Conservation (phyloP, 2,888 invertebrate species). For the Acleris laterana region DNA sequence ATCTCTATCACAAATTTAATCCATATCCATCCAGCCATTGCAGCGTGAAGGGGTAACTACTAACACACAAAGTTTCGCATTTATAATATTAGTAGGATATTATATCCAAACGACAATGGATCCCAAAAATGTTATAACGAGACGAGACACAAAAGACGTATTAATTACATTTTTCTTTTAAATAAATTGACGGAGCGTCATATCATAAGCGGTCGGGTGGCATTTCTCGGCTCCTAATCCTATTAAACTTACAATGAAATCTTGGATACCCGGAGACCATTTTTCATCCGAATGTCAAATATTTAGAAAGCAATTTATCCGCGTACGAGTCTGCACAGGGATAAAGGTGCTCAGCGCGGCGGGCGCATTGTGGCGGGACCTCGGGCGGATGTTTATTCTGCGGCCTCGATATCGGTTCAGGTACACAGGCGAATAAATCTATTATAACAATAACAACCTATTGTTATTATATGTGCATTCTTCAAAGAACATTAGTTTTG, state of each 20-base stretch:
- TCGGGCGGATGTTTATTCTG: constrained; percentile 76
- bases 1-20: too few relatives aligned
- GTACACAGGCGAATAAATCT: constrained; percentile 77
- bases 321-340: constrained; percentile 68
- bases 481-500: constrained; percentile 61
- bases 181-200: constrained; percentile 57
- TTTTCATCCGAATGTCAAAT: constrained; percentile 82
- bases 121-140: constrained; percentile 61
- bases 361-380: constrained; percentile 62
- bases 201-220: constrained; percentile 68
- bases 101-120: constrained; percentile 47
- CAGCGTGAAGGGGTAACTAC: too few relatives aligned
- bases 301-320: constrained; percentile 82
- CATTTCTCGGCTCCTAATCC: constrained; percentile 80
- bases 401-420: constrained; percentile 75
- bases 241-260: constrained; percentile 71
- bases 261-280: constrained; percentile 67
- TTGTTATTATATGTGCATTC: constrained; percentile 64
- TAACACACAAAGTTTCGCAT: too few relatives aligned
- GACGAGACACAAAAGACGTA: constrained; percentile 57
- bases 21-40: too few relatives aligned
- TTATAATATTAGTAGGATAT: too few relatives aligned
- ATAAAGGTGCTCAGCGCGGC: constrained; percentile 65
- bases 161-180: constrained; percentile 66
- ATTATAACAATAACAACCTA: constrained; percentile 69